A percentile compares a stretch with the other conserved stretches of the same genome.
phyloP scores from a whole-genome alignment of 2,797 vertebrate species.

The Pyrrhura leucotis region DNA sequence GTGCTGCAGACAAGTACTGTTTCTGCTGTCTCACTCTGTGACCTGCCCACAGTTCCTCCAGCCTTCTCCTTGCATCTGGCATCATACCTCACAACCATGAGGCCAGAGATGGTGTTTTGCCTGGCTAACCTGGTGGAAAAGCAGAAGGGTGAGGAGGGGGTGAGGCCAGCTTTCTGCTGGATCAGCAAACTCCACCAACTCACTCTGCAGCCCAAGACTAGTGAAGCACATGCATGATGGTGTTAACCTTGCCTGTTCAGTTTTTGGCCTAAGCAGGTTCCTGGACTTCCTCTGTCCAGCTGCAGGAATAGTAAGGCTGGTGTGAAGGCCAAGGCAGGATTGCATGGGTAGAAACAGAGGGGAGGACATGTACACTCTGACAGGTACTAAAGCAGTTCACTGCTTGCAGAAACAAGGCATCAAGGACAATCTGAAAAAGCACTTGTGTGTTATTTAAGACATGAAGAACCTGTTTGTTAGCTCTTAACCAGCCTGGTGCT shows the following conservation, averaged over 20 bases:
- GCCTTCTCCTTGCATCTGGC: not conserved
- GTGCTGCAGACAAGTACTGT: not conserved
- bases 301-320: not conserved
- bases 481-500: not conserved
- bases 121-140: not conserved
- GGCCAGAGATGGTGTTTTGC: not conserved
- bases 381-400: rapidly evolving
- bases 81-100: not conserved
- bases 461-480: not conserved
- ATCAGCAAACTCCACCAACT: not conserved
- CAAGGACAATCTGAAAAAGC: not conserved
- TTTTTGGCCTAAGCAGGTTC: not conserved
- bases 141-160: rapidly evolving
- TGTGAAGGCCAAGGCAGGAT: not conserved
- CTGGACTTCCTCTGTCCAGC: not conserved
- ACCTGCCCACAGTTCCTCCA: not conserved
- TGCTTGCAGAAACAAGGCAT: not conserved
- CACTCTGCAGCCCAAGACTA: not conserved
- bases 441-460: not conserved
- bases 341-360: not conserved
- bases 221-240: not conserved
- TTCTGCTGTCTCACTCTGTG: not conserved
- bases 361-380: not conserved
- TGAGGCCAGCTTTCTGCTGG: not conserved
- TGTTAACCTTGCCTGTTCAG: not conserved